phyloP scores from a whole-genome alignment of 2,888 invertebrate species.

The Myathropa florea region DNA sequence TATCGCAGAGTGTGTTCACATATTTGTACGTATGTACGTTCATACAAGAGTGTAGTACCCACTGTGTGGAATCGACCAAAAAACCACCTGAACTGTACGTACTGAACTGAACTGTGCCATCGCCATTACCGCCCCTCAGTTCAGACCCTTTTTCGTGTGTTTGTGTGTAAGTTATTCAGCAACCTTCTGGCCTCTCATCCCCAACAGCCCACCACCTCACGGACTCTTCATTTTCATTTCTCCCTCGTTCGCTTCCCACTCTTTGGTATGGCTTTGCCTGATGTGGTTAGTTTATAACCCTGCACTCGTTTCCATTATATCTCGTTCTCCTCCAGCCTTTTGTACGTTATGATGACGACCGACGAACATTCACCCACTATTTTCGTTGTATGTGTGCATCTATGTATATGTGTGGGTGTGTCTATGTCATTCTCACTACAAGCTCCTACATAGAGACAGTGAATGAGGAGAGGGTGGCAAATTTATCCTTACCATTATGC shows the following conservation, averaged over 20 bases:
- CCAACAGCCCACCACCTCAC: conserved; percentile 12
- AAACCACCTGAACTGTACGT: conserved; percentile 61
- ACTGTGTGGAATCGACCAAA: conserved; percentile 52
- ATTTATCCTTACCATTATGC: conserved; percentile 67
- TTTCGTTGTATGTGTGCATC: background rate
- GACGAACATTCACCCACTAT: conserved; percentile 9
- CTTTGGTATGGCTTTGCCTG: conserved; percentile 36
- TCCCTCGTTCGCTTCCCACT: background rate
- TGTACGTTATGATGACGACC: conserved; percentile 60
- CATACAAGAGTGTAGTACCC: background rate
- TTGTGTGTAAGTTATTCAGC: conserved; percentile 35
- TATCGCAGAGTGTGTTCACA: conserved; percentile 41
- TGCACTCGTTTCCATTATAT: conserved; percentile 68
- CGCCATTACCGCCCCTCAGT: conserved; percentile 18
- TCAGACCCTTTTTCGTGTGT: conserved; percentile 6
- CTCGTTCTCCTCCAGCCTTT: conserved; percentile 39
- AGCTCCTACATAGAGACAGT: conserved; percentile 49
- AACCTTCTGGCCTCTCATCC: conserved; percentile 20
- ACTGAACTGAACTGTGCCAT: conserved; percentile 63
- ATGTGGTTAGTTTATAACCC: conserved; percentile 71
- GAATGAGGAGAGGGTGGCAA: conserved; percentile 29
- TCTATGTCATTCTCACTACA: conserved; percentile 53
- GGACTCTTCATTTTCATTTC: conserved; percentile 38
- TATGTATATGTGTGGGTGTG: background rate
- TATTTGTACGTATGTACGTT: background rate